Conservation (phyloP, 2,113 vertebrate genomes). For the Chaetops frenatus region DNA sequence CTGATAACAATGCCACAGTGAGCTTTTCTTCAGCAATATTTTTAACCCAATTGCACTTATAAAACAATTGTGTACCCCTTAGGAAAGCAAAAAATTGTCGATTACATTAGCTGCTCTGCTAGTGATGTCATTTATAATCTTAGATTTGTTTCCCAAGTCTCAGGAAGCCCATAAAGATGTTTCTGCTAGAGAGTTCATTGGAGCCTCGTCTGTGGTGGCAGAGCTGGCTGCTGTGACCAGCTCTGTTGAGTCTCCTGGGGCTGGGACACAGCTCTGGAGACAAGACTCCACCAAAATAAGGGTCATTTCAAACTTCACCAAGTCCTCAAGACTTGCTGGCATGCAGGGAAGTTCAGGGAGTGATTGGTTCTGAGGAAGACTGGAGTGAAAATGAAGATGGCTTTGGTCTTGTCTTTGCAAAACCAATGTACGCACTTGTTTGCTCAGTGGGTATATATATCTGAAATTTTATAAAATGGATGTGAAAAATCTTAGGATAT, state of each 20-base stretch:
- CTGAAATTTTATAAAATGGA: not conserved
- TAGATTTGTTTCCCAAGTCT: not conserved
- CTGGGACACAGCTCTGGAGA: not conserved
- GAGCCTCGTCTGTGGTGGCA: not conserved
- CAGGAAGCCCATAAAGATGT: not conserved
- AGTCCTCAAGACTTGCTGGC: accelerated
- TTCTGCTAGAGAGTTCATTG: not conserved
- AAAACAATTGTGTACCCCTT: not conserved
- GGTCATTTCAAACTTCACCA: not conserved
- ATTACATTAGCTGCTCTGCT: not conserved
- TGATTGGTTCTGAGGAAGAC: not conserved
- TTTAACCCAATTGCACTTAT: not conserved
- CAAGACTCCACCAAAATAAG: not conserved
- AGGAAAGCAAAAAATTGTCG: not conserved
- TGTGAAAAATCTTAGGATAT: accelerated
- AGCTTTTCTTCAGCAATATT: not conserved
- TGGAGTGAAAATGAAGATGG: not conserved
- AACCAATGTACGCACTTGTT: not conserved
- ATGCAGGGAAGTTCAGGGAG: accelerated
- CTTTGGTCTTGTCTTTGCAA: not conserved
- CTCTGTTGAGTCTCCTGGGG: accelerated
- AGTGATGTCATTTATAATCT: not conserved
- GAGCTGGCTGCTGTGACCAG: not conserved
- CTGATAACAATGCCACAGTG: not conserved
- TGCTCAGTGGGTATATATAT: not conserved